These are phyloP conservation scores for Hypselothyrea guttata DNA, from an alignment of 2,888 invertebrate species.

Conservation along the genomic window DNA sequence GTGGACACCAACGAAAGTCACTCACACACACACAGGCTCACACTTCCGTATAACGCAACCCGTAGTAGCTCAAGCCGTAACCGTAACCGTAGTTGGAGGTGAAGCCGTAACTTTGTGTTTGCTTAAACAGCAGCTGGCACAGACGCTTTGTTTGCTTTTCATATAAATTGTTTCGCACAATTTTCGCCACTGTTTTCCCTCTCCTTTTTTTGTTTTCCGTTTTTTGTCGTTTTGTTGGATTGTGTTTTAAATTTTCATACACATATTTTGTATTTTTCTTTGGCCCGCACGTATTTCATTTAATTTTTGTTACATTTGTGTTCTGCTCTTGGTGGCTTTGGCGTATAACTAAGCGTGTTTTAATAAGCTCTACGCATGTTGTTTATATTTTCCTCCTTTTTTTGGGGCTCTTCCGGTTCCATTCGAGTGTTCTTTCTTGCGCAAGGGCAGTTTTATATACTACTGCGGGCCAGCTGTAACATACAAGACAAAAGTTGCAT, in stretches of 20 bases:
- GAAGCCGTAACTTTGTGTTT: slow-evolving; percentile 65
- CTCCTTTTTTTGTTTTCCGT: slow-evolving; percentile 21
- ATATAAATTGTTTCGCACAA: slow-evolving; percentile 62
- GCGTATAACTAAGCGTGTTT: slow-evolving; percentile 41
- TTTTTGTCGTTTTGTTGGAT: slow-evolving; percentile 9
- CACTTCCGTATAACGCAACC: no score
- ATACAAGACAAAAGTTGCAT: slow-evolving; percentile 22
- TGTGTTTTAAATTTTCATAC: slow-evolving; percentile 48
- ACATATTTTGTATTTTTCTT: slow-evolving; percentile 53
- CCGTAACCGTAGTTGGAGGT: slow-evolving; percentile 51
- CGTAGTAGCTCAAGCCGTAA: no score
- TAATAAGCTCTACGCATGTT: slow-evolving; percentile 44
- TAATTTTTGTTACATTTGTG: slow-evolving; percentile 47
- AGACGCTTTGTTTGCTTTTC: slow-evolving; percentile 55
- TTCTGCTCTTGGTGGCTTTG: slow-evolving; percentile 10
- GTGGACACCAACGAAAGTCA: slow-evolving; percentile 62
- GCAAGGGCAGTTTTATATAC: not conserved
- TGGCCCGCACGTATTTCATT: slow-evolving; percentile 57
- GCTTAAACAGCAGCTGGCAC: slow-evolving; percentile 67
- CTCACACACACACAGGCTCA: slow-evolving; percentile 25
- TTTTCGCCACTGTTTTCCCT: slow-evolving; percentile 43
- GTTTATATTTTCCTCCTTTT: slow-evolving; percentile 33
- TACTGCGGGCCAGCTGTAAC: slow-evolving; percentile 14
- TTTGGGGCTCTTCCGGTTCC: not conserved
- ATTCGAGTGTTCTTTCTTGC: slow-evolving; percentile 22